Percentiles rank a stretch among this genome's conserved stretches.
Evolutionary conservation across 2,113 vertebrate species (phyloP).

Genomic region (Lichenostomus cassidix): DNA sequence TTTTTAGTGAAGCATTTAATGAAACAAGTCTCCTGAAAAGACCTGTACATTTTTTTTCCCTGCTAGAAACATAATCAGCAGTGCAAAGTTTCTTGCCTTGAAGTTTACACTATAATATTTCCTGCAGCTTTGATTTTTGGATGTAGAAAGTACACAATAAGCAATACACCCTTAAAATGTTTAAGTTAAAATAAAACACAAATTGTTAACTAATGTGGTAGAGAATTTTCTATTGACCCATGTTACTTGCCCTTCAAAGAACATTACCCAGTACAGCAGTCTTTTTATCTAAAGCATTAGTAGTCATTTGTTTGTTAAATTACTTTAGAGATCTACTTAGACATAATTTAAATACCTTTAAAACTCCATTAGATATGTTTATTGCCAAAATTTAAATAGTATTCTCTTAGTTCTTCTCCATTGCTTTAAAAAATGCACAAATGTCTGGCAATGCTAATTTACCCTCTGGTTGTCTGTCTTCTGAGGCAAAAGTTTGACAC

Average conservation of each 20-base stretch:
- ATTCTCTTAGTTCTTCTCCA: conserved; percentile 18
- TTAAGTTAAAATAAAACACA: conserved; percentile 51
- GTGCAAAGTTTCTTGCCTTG: neutral
- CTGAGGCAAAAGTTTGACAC: neutral
- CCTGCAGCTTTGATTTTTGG: neutral
- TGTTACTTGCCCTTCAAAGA: conserved; percentile 68
- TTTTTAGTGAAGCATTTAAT: neutral
- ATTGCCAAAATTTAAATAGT: conserved; percentile 48
- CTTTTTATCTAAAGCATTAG: conserved; percentile 60
- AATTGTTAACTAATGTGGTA: conserved; percentile 62
- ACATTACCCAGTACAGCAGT: conserved; percentile 71
- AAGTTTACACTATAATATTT: neutral
- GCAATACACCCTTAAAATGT: neutral
- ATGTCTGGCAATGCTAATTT: conserved; percentile 10
- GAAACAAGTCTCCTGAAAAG: neutral
- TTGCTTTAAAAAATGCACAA: neutral
- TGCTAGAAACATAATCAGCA: neutral
- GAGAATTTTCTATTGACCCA: conserved; percentile 66
- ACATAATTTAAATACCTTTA: conserved; percentile 72
- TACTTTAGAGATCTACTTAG: conserved; percentile 66
- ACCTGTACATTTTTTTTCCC: neutral
- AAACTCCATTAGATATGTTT: conserved; percentile 70
- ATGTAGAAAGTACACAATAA: neutral
- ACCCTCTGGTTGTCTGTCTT: neutral
- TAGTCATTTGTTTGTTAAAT: conserved; percentile 71